Evolutionary conservation across 1,140 invertebrate genomes (phyloP).

Genomic region (Hylaeus anthracinus): DNA sequence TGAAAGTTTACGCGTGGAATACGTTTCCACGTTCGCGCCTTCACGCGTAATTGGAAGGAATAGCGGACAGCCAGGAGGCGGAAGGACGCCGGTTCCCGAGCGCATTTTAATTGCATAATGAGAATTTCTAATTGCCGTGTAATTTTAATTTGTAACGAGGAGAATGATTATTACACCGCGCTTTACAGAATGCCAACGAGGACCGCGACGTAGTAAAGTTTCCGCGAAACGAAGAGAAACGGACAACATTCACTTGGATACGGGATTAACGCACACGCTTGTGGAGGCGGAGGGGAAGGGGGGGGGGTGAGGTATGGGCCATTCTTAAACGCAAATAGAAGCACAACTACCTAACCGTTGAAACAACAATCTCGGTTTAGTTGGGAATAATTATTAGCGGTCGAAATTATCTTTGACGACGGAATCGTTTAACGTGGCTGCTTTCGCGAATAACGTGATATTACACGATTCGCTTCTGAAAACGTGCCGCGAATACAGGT

Average conservation of each 20-base stretch:
- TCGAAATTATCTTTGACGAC: neutral
- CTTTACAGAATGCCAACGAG: slow-evolving; percentile 7
- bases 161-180: slow-evolving; percentile 41
- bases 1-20: slow-evolving; percentile 11
- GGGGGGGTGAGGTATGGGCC: neutral
- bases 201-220: neutral
- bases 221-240: neutral
- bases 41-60: slow-evolving; percentile 43
- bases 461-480: too few species aligned
- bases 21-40: neutral
- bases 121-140: slow-evolving; percentile 54
- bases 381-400: neutral
- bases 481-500: too few species aligned
- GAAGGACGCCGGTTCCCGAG: slow-evolving; percentile 31
- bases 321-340: neutral
- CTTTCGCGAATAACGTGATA: neutral
- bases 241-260: neutral
- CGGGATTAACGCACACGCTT: neutral
- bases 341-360: neutral
- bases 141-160: slow-evolving; percentile 58
- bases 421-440: neutral
- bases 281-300: too few species aligned
- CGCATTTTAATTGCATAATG: slow-evolving; percentile 58
- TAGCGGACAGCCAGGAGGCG: neutral
- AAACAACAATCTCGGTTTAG: slow-evolving; percentile 20